phyloP scores from a whole-genome alignment of 2,888 invertebrate genomes.

The Neocrepidodera transversa region DNA sequence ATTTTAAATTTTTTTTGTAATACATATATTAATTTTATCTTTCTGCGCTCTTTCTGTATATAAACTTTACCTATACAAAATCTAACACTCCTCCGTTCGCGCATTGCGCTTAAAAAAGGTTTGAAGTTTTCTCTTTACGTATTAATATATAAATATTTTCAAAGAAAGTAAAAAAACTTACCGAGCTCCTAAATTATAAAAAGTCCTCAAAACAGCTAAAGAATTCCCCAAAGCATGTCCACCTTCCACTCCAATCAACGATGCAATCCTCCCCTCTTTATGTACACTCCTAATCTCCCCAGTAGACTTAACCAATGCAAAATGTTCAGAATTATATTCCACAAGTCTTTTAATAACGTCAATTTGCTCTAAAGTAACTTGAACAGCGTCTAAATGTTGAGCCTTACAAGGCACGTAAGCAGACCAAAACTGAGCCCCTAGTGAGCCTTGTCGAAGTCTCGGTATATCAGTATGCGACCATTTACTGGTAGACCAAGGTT shows the following conservation, averaged over 20 bases:
- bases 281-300: slow-evolving; percentile 76
- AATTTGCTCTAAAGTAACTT: slow-evolving; percentile 84
- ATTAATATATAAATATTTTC: too few species aligned
- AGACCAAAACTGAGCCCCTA: slow-evolving; percentile 93
- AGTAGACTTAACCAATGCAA: slow-evolving; percentile 74
- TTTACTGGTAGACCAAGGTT: slow-evolving; percentile 84
- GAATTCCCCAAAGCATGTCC: slow-evolving; percentile 92
- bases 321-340: slow-evolving; percentile 77
- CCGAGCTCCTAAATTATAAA: slow-evolving; percentile 86
- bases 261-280: slow-evolving; percentile 80
- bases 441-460: slow-evolving; percentile 60
- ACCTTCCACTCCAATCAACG: slow-evolving; percentile 90
- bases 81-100: too few species aligned
- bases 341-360: slow-evolving; percentile 79
- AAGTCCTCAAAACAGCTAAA: slow-evolving; percentile 84
- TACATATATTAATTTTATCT: too few species aligned
- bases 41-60: too few species aligned
- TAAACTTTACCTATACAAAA: too few species aligned
- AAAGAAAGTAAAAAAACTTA: too few species aligned
- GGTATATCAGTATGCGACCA: slow-evolving; percentile 95
- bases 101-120: too few species aligned
- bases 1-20: too few species aligned
- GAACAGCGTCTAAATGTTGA: slow-evolving; percentile 81
- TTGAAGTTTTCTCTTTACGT: too few species aligned
- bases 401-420: slow-evolving; percentile 88